Base-by-base conservation (phyloP, 2,888 invertebrate species). In the Standfussiana lucernea region DNA sequence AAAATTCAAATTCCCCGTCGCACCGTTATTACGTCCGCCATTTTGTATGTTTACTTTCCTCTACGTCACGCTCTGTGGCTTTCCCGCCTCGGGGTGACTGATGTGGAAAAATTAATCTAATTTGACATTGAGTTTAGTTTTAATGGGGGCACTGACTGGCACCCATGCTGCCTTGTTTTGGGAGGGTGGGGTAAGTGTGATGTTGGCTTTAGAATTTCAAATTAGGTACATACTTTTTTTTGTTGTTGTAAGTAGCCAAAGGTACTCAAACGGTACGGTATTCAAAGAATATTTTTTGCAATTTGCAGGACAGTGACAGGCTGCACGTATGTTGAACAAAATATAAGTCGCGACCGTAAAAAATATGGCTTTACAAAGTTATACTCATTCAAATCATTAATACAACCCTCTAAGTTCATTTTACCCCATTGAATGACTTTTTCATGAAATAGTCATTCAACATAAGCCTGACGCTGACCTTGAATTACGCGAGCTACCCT, bases 41-140 rank as follows among this genome's bases (percentile, higher is more conserved):
- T 95, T 91, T 95, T 95, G 93, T 88, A 89, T 94, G 93, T 95
- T 94, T 94, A 93, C 93, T 89, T 93, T 90, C 87, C 86, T 80
- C 88, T 79, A 89, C 90, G 93, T 94, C 93, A 94, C 94, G 95
- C 89, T 90, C 85, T 84, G 90, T 88, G 90, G 89, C 50, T 89
- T 89, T 86, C 88, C 88, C 90, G 90, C 89, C 85, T 86, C 88
- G 88, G 90, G 90, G 89, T 86, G 90, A 90, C 85, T 88, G 90
- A 86, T 87, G 91, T 90, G 90, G 91, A 92, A 93, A 92, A 93
- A 90, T 89, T 94, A 93, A 94, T 95, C 92, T 92, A 94, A 95
- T 94, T 94, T 93, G 93, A 93, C 93, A 93, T 91, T 91, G 86
- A 85, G 87, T 91, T 92, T 89, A 86, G 87, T 91, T 90, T 92